Base-by-base conservation (phyloP, 64 coral and sea anemone species). In the Platygyra sinensis region DNA sequence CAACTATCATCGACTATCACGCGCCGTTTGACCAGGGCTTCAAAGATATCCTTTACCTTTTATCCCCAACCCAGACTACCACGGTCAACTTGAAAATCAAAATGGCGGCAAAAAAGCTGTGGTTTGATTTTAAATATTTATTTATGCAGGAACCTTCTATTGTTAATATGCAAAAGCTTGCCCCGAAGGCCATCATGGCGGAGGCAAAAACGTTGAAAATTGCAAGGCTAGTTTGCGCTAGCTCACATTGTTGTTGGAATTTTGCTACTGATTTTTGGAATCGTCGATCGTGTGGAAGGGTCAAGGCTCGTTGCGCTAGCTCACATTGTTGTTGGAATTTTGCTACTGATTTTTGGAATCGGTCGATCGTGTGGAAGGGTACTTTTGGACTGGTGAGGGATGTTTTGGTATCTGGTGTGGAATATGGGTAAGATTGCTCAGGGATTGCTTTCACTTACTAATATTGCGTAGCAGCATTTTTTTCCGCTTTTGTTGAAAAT, bases 341-440 rank as follows among this genome's bases (percentile, higher is more conserved):
- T 84, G 80, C 80, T 84, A 5, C 42, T 84, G 0, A 17, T 84
- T 10, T 84, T 84, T 39, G 80, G 80, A 84, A 84, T 84, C 10
- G 62, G n/a, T 84, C 10, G 80, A 84, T 69, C 80, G 80, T 13
- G 33, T 67, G 11, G 20, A 84, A 7, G 80, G 80, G 5, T 84
- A 67, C 1, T 84, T 69, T 69, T 84, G 80, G 80, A 84, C 29
- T 19, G 80, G 80, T 5, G 8, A 71, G 3, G 80, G 80, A 31
- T 84, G 62, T 38, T 84, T 84, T 50, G 80, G 80, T 20, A 84
- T 84, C 11, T 84, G 80, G 80, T 84, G 80, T 8, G 80, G 80
- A 39, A 15, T 69, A 15, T 84, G 80, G 80, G 80, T 84, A 69
- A 10, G 62, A 19, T 28, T 28, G 8, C 42, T 46, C 42, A 51